phyloP scores from a whole-genome alignment of 2,888 invertebrate genomes.

The Amblyjoppa proteus region DNA sequence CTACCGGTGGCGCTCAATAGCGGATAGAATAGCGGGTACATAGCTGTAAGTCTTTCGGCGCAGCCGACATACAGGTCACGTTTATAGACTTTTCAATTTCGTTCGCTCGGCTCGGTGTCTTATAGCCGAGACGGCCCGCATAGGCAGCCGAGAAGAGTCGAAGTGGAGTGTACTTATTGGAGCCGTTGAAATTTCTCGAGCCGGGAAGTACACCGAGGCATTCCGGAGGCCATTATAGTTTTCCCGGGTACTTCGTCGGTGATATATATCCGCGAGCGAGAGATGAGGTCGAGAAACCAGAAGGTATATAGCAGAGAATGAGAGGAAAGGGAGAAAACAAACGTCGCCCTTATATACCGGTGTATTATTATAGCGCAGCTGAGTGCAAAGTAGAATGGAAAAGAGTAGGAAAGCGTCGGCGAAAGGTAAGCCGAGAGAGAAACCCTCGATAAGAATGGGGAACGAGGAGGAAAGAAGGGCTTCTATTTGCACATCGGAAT shows the following conservation, averaged over 20 bases:
- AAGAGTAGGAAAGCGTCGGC: conserved; percentile 13
- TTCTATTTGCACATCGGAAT: conserved; percentile 1
- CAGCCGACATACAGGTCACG: conserved; percentile 57
- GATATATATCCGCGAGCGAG: conserved; percentile 38
- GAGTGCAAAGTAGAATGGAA: conserved; percentile 35
- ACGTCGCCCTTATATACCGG: conserved; percentile 29
- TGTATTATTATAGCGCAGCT: conserved; percentile 49
- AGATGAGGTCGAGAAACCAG: conserved; percentile 39
- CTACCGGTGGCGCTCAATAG: background rate
- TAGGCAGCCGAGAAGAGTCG: conserved; percentile 38
- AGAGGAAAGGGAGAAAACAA: conserved; percentile 35
- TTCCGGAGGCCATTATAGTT: conserved; percentile 63
- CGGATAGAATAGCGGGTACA: background rate
- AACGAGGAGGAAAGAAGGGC: background rate
- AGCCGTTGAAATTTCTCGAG: conserved; percentile 59
- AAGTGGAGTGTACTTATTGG: conserved; percentile 52
- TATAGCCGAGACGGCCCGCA: conserved; percentile 29
- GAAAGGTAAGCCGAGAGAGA: conserved; percentile 6
- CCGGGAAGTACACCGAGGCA: conserved; percentile 40
- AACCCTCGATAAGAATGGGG: conserved; percentile 23
- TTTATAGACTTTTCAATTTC: conserved; percentile 68
- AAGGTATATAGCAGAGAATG: conserved; percentile 25
- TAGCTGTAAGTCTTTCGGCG: conserved; percentile 25
- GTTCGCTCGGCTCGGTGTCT: conserved; percentile 40
- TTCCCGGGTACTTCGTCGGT: conserved; percentile 26